Evolutionary conservation across 2,113 vertebrate genomes (phyloP).

Genomic region (Symphodus melops): DNA sequence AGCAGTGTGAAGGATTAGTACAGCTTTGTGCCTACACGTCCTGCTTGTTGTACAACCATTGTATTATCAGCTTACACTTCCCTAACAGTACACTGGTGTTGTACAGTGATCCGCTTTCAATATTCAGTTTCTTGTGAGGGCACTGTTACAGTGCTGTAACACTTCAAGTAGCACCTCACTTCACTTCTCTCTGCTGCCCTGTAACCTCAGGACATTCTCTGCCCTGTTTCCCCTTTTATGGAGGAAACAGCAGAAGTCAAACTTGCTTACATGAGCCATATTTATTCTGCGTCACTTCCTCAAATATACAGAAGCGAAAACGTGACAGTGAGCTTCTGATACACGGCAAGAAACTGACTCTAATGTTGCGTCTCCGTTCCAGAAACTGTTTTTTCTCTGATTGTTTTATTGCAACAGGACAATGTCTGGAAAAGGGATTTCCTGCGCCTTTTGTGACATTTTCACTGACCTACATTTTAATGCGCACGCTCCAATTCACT

Average conservation of each 20-base stretch:
- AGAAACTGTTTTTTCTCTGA: slow-evolving; percentile 27
- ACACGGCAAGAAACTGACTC: not conserved
- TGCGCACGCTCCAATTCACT: slow-evolving; percentile 53
- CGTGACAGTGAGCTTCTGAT: not conserved
- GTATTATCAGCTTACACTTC: slow-evolving; percentile 39
- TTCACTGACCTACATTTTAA: slow-evolving; percentile 67
- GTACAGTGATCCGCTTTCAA: slow-evolving; percentile 10
- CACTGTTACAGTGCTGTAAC: not conserved
- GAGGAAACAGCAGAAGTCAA: not conserved
- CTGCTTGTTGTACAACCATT: slow-evolving; percentile 50
- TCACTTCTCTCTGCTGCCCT: not conserved
- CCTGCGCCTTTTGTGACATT: slow-evolving; percentile 45
- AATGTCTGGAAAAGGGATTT: slow-evolving; percentile 64
- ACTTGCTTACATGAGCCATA: slow-evolving; percentile 1
- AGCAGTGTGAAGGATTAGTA: slow-evolving; percentile 60
- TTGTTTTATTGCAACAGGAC: slow-evolving; percentile 39
- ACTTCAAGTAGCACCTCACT: slow-evolving; percentile 6
- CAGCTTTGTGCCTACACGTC: slow-evolving; percentile 41
- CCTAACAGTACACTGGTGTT: slow-evolving; percentile 12
- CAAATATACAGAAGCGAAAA: not conserved
- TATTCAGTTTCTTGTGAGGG: not conserved
- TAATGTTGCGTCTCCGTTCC: not conserved
- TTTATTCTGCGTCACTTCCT: slow-evolving; percentile 51
- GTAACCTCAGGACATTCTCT: not conserved
- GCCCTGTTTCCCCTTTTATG: slow-evolving; percentile 28